Percentiles rank a stretch among this genome's conserved stretches.
Conservation (phyloP, 2,888 invertebrate genomes). For the Julus scanicus region DNA sequence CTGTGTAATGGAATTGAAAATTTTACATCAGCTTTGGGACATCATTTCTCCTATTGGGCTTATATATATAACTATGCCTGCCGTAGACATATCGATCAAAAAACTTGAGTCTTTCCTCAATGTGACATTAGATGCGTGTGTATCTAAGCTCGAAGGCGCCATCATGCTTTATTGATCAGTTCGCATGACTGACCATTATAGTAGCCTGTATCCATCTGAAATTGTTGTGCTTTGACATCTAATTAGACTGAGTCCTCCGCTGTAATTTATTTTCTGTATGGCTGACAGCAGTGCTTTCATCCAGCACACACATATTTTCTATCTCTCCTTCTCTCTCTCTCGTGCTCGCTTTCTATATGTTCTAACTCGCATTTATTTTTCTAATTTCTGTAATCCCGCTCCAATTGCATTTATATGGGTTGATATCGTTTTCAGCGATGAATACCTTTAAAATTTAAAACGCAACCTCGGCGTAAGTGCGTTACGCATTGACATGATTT, state of each 20-base stretch:
- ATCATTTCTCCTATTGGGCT: slow-evolving; percentile 39
- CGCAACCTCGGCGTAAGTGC: slow-evolving; percentile 22
- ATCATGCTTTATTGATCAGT: slow-evolving; percentile 50
- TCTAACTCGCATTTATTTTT: slow-evolving; percentile 37
- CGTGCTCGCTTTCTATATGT: neutral
- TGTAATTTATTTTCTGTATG: neutral
- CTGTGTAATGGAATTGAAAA: slow-evolving; percentile 39
- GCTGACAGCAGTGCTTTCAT: slow-evolving; percentile 26
- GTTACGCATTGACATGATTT: slow-evolving; percentile 13
- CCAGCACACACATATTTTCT: no score
- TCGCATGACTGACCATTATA: slow-evolving; percentile 41
- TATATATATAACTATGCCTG: neutral
- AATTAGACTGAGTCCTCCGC: slow-evolving; percentile 17
- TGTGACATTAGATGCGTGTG: slow-evolving; percentile 26
- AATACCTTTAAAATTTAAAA: slow-evolving; percentile 25
- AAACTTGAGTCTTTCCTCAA: slow-evolving; percentile 45
- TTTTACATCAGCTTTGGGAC: slow-evolving; percentile 42
- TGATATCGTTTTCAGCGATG: slow-evolving; percentile 6
- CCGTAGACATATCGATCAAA: slow-evolving; percentile 44
- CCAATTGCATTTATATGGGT: slow-evolving; percentile 22
- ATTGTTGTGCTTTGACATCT: slow-evolving; percentile 42
- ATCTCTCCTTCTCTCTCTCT: slow-evolving; percentile 14
- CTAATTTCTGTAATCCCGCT: slow-evolving; percentile 41
- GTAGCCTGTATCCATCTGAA: slow-evolving; percentile 39
- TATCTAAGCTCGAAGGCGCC: slow-evolving; percentile 49